These are phyloP conservation scores for Eupristina koningsbergeri DNA, from an alignment of 1,140 invertebrate genomes.

Conservation along the genomic window DNA sequence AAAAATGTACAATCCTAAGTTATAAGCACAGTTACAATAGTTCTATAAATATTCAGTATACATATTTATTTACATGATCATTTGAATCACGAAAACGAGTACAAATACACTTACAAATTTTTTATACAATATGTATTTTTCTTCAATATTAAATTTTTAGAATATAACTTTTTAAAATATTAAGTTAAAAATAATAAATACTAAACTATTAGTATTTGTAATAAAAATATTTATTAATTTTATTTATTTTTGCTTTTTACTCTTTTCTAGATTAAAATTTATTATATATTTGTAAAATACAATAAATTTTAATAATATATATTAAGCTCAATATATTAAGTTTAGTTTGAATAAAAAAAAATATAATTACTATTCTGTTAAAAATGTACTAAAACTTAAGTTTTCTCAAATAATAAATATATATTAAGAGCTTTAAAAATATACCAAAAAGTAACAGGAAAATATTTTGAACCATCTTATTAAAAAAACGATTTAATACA, in stretches of 20 bases:
- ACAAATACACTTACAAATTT: constrained; percentile 51
- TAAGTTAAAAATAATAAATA: background rate
- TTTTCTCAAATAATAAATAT: background rate
- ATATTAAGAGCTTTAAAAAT: background rate
- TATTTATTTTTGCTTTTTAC: too few relatives aligned
- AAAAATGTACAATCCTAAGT: constrained; percentile 48
- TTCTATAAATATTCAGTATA: constrained; percentile 60
- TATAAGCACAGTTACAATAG: constrained; percentile 68
- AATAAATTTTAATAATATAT: too few relatives aligned
- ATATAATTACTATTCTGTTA: background rate
- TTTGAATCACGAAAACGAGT: background rate
- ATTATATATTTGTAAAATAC: too few relatives aligned
- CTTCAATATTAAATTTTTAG: background rate
- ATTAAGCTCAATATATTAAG: background rate
- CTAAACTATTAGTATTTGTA: background rate
- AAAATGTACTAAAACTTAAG: background rate
- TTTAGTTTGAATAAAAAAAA: background rate
- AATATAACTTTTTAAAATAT: constrained; percentile 16
- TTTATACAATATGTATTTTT: constrained; percentile 22
- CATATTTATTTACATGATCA: constrained; percentile 32
- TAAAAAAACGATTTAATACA: too few relatives aligned
- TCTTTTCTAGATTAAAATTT: too few relatives aligned
- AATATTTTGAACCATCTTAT: background rate
- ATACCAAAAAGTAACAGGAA: background rate
- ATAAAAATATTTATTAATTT: too few relatives aligned